Conservation (phyloP, 2,113 vertebrate species). For the Cisticola juncidis region DNA sequence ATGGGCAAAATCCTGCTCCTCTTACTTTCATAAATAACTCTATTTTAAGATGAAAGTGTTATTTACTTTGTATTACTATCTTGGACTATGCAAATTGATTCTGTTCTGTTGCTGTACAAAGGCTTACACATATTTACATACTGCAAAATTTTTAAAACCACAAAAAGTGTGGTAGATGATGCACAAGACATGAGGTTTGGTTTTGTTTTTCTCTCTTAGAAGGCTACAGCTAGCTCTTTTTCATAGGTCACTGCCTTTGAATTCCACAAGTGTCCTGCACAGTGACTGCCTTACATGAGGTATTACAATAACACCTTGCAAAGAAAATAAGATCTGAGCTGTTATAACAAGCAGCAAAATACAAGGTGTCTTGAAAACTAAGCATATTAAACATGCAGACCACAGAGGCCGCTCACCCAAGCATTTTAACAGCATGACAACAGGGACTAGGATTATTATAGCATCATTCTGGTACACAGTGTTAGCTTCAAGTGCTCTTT, state of each 20-base stretch:
- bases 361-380: background rate
- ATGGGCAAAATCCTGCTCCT: background rate
- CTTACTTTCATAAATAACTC: background rate
- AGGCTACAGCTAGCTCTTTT: background rate
- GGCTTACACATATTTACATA: background rate
- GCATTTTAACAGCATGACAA: background rate
- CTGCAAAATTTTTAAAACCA: background rate
- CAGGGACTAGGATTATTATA: background rate
- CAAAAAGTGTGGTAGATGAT: rapidly evolving
- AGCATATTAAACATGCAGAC: background rate
- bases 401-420: background rate
- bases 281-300: background rate
- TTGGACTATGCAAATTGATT: background rate
- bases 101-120: background rate
- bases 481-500: background rate
- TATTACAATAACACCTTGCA: background rate
- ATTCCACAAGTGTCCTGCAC: background rate
- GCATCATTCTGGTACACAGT: background rate
- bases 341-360: background rate
- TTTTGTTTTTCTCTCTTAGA: background rate
- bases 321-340: background rate
- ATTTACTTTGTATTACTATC: background rate
- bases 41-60: background rate
- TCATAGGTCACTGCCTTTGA: background rate
- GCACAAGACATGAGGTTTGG: background rate